phyloP scores from a whole-genome alignment of 2,888 invertebrate genomes.

The Lomographa bimaculata region DNA sequence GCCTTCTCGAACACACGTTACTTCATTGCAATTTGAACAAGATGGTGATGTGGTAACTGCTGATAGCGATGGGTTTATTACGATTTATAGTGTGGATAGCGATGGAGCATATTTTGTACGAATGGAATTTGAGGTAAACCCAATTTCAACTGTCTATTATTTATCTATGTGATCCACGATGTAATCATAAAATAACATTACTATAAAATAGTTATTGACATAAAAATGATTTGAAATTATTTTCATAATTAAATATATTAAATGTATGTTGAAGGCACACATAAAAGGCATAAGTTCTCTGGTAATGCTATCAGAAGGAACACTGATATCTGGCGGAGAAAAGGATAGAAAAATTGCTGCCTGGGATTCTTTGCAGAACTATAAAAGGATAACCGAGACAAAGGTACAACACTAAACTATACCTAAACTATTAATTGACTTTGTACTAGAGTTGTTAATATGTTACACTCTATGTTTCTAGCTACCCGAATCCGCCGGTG shows the following conservation, averaged over 20 bases:
- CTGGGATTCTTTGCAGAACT: slow-evolving; percentile 96
- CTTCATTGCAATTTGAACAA: slow-evolving; percentile 94
- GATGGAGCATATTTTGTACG: slow-evolving; percentile 95
- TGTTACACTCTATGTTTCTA: slow-evolving; percentile 47
- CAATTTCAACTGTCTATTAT: slow-evolving; percentile 1
- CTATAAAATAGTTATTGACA: too few species aligned
- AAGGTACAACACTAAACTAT: too few species aligned
- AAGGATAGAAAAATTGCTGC: slow-evolving; percentile 95
- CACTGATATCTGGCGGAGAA: slow-evolving; percentile 94
- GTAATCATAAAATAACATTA: too few species aligned
- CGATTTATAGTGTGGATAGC: slow-evolving; percentile 94
- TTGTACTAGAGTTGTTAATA: neutral
- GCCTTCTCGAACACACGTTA: slow-evolving; percentile 93
- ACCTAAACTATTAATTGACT: slow-evolving; percentile 4
- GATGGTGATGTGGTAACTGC: slow-evolving; percentile 97
- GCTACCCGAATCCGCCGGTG: slow-evolving; percentile 94
- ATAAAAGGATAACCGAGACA: slow-evolving; percentile 94
- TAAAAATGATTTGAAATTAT: too few species aligned
- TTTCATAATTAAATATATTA: too few species aligned
- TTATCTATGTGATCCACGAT: slow-evolving; percentile 2
- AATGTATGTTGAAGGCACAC: too few species aligned
- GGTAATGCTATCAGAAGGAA: slow-evolving; percentile 95
- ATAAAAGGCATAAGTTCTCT: slow-evolving; percentile 94
- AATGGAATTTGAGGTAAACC: slow-evolving; percentile 91
- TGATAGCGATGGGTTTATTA: slow-evolving; percentile 95